Conservation (phyloP, 2,888 invertebrate species). For the Leucoptera coffeella region DNA sequence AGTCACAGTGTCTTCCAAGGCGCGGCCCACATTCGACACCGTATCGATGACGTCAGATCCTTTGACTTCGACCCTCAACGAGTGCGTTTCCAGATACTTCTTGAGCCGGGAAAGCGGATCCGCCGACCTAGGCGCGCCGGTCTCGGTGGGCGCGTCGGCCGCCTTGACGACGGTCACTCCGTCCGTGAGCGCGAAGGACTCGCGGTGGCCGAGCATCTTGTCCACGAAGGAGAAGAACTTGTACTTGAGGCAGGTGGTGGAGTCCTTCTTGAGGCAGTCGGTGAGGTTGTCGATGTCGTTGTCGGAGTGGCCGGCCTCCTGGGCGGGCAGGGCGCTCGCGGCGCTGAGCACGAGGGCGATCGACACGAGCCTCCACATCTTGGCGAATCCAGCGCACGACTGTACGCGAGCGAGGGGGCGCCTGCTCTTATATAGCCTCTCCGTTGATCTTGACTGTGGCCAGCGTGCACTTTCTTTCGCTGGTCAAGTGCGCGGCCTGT, state of each 20-base stretch:
- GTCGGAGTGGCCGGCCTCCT: constrained; percentile 63
- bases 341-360: constrained; percentile 28
- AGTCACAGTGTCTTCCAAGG: constrained; percentile 68
- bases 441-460: no score
- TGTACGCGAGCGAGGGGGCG: constrained; percentile 22
- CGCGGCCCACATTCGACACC: constrained; percentile 73
- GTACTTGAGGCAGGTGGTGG: constrained; percentile 79
- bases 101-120: constrained; percentile 66
- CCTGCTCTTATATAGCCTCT: constrained; percentile 37
- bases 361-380: constrained; percentile 31
- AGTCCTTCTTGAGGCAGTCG: constrained; percentile 78
- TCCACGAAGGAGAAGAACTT: constrained; percentile 83
- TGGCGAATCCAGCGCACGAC: constrained; percentile 21
- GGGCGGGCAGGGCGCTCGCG: constrained; percentile 62
- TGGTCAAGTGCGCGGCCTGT: constrained; percentile 14
- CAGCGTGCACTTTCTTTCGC: no score
- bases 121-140: constrained; percentile 71
- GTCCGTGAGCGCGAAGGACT: constrained; percentile 72
- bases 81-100: constrained; percentile 72
- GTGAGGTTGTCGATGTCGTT: constrained; percentile 75
- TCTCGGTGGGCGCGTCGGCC: constrained; percentile 60
- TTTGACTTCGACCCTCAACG: constrained; percentile 77
- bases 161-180: constrained; percentile 80
- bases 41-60: constrained; percentile 78
- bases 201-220: constrained; percentile 75